Base-by-base conservation (phyloP, 2,113 vertebrate genomes). In the Acanthisitta chloris region DNA sequence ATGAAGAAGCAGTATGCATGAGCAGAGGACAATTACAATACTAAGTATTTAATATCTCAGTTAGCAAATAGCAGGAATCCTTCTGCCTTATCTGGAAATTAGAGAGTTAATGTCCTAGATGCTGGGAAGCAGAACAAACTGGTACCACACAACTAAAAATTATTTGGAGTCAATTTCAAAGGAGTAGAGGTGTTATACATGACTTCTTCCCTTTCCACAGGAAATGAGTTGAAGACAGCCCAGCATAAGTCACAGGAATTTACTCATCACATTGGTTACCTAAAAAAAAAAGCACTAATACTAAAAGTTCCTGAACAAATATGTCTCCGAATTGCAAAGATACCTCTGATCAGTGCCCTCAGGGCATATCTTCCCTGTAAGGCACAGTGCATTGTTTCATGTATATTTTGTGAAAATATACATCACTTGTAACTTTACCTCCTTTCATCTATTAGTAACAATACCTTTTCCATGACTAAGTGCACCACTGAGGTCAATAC, bases 91-190 rank as follows among this genome's bases (percentile, higher is more conserved):
- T 91, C 34, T 64, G 73, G 33, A 24, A 83, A 71, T 52, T 34
- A 71, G 16, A 71, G 16, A 73, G 69, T 51, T 46, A 69, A 34
- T 61, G 26, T 12, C 17, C 3, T 16, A 67, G 17, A 25, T 19
- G 36, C 28, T 26, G 7, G 13, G 15, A 69, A 25, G 71, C 6
- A 45, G 24, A 81, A 76, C 9, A 48, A 81, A 59, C 49, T 36
- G 1, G 1, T 29, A n/a, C 13, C 1, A 0, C 10, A 54, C 19
- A 51, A 65, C 4, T 7, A 67, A 81, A 42, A 45, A 40, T 6
- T 17, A 40, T 33, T 61, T 84, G 17, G 33, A 7, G 12, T 66
- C 14, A 40, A 5, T 82, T 76, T 81, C 33, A 51, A 74, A 78
- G 13, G 15, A 49, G 1, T 9, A 57, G 31, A 74, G 4, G 9